These are phyloP conservation scores for Fragum whitleyi DNA, from an alignment of 2,888 invertebrate species.

Conservation along the genomic window DNA sequence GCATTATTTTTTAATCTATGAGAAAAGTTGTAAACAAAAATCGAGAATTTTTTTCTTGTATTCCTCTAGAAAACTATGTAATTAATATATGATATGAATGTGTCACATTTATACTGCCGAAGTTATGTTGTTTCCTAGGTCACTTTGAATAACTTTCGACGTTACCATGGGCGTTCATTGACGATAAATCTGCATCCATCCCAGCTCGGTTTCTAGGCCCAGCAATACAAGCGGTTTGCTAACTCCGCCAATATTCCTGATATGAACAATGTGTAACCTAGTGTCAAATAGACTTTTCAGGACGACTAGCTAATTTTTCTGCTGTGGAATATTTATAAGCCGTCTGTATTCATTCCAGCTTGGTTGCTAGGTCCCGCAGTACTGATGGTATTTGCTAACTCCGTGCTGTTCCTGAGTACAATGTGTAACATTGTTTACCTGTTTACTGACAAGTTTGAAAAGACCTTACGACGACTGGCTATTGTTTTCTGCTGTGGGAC, in stretches of 20 bases:
- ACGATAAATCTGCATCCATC: too few species aligned
- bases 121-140: too few species aligned
- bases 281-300: not conserved
- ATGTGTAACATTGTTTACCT: not conserved
- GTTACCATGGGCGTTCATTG: too few species aligned
- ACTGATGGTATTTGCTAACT: conserved; percentile 42
- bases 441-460: not conserved
- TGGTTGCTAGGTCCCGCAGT: conserved; percentile 64
- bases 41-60: too few species aligned
- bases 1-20: too few species aligned
- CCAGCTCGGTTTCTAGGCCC: conserved; percentile 64
- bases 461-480: conserved; percentile 8
- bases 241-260: conserved; percentile 30
- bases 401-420: conserved; percentile 29
- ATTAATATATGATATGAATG: too few species aligned
- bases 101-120: too few species aligned
- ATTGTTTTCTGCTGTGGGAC: conserved; percentile 12
- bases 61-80: too few species aligned
- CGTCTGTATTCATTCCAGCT: too few species aligned
- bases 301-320: not conserved
- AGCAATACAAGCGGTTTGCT: conserved; percentile 46
- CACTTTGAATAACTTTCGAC: too few species aligned
- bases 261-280: not conserved
- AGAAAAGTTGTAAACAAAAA: too few species aligned
- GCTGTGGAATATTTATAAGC: conserved; percentile 7